Evolutionary conservation across 2,888 invertebrate genomes (phyloP).

Genomic region (Homarus gammarus): DNA sequence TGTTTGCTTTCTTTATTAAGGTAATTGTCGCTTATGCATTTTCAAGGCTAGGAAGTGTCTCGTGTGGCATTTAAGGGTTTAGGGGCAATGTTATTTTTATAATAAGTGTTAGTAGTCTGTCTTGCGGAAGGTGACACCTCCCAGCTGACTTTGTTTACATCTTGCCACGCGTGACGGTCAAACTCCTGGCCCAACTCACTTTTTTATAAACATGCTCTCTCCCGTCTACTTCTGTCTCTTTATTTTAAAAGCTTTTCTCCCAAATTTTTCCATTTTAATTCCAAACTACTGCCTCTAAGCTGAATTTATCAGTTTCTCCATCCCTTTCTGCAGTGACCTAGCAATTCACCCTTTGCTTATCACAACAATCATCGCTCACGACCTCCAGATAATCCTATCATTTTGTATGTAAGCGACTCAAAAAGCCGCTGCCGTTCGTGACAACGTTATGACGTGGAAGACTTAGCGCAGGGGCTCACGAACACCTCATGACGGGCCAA

Average conservation of each 20-base stretch:
- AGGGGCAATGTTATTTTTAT: neutral
- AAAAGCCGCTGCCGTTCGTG: too few species aligned
- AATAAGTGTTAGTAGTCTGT: neutral
- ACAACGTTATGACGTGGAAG: too few species aligned
- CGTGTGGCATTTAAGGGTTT: neutral
- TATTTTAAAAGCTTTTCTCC: neutral
- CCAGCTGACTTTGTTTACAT: slow-evolving; percentile 7
- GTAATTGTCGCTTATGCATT: neutral
- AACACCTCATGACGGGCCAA: too few species aligned
- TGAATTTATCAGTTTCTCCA: too few species aligned
- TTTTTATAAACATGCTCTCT: neutral
- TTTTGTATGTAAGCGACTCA: too few species aligned
- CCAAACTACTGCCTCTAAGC: neutral
- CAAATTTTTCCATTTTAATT: neutral
- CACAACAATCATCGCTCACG: too few species aligned
- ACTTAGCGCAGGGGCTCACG: too few species aligned
- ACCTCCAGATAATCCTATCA: too few species aligned
- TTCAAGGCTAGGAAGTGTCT: neutral
- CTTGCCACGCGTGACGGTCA: neutral
- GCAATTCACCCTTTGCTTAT: too few species aligned
- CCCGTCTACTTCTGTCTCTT: neutral
- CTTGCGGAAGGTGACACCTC: neutral
- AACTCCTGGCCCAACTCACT: neutral
- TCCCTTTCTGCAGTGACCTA: too few species aligned
- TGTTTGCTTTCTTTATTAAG: too few species aligned